Evolutionary conservation across 2,797 vertebrate species (phyloP).

Genomic region (Amblyopsis hoosieri): DNA sequence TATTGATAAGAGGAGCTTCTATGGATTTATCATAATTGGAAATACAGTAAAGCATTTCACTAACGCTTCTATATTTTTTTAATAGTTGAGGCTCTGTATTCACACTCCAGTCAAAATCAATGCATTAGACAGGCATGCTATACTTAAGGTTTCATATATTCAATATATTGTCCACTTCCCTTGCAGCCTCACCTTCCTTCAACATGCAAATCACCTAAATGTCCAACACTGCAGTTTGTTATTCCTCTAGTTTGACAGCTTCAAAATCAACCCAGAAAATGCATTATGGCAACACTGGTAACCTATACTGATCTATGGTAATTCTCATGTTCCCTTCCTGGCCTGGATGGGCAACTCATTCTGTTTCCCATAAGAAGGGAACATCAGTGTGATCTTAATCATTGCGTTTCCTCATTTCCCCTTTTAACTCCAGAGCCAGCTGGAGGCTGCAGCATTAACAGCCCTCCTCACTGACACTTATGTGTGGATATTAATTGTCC

Average conservation of each 20-base stretch:
- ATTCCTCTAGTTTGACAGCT: constrained; percentile 19
- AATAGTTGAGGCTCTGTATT: too few relatives aligned
- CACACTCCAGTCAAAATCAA: neutral
- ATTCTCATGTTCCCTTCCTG: constrained; percentile 43
- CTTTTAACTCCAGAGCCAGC: constrained; percentile 58
- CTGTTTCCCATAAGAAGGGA: constrained; percentile 44
- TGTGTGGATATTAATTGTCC: constrained; percentile 74
- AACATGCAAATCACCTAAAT: constrained; percentile 24
- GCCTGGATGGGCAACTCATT: constrained; percentile 60
- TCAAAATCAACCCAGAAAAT: constrained; percentile 7
- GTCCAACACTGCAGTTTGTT: constrained; percentile 18
- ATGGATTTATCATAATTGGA: too few relatives aligned
- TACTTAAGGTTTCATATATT: neutral
- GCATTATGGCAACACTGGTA: constrained; percentile 12
- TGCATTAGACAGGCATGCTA: neutral
- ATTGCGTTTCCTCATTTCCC: constrained; percentile 67
- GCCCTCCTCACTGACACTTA: constrained; percentile 56
- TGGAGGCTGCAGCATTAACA: constrained; percentile 62
- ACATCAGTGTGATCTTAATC: constrained; percentile 68
- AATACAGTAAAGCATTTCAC: too few relatives aligned
- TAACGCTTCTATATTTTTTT: too few relatives aligned
- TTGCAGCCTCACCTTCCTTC: neutral
- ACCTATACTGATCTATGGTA: constrained; percentile 36
- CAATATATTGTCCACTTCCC: constrained; percentile 2
- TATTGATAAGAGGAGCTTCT: too few relatives aligned